Conservation (phyloP, 2,797 vertebrate genomes). For the Phalanger gymnotis region DNA sequence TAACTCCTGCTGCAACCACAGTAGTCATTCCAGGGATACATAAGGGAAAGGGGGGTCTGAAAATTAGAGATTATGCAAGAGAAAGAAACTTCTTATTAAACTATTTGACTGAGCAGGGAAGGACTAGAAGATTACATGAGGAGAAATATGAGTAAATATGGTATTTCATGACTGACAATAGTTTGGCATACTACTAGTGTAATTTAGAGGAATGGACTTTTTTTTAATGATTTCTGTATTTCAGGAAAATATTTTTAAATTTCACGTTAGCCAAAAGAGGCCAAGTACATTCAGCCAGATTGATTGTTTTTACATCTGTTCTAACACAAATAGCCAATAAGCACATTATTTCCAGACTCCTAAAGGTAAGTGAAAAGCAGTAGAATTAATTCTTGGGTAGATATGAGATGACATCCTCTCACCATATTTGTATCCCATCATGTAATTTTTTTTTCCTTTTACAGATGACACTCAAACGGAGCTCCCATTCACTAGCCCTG, state of each 20-base stretch:
- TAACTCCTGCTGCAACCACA: neutral
- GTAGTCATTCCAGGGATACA: neutral
- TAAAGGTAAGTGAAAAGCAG: conserved; percentile 63
- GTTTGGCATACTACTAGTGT: conserved; percentile 25
- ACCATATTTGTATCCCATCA: neutral
- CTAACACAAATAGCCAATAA: conserved; percentile 70
- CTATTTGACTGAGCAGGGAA: conserved; percentile 4
- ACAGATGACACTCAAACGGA: conserved; percentile 1
- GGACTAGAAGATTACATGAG: neutral
- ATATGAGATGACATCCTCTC: conserved; percentile 26
- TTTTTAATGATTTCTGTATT: conserved; percentile 34
- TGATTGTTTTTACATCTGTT: conserved; percentile 70
- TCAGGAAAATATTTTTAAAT: conserved; percentile 46
- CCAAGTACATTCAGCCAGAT: conserved; percentile 41
- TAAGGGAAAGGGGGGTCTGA: neutral
- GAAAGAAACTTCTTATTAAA: neutral
- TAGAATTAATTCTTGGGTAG: conserved; percentile 63
- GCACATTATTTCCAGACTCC: conserved; percentile 70
- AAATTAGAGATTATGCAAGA: neutral
- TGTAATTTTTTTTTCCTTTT: neutral
- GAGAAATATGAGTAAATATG: neutral
- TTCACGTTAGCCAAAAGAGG: conserved; percentile 44
- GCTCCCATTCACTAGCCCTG: neutral
- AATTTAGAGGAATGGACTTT: conserved; percentile 19
- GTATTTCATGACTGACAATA: conserved; percentile 24